A percentile compares a stretch with the other conserved stretches of the same genome.
Conservation (phyloP, 2,888 invertebrate genomes). For the Malthinus flaveolus region DNA sequence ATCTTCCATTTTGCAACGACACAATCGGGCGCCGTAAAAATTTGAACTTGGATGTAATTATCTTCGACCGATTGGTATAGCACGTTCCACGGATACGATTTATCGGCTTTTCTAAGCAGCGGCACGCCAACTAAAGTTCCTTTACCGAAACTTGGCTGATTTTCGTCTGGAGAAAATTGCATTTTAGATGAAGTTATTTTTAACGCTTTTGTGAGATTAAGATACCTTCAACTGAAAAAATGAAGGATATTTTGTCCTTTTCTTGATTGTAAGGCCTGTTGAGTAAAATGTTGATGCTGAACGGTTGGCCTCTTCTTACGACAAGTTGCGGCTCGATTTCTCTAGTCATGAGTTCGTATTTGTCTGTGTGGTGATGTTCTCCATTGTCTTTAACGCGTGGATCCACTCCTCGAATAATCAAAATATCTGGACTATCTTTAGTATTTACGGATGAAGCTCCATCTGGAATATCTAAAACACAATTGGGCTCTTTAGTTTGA, state of each 20-base stretch:
- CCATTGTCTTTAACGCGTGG: conserved; percentile 76
- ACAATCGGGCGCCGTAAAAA: conserved; percentile 72
- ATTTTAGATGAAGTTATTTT: neutral
- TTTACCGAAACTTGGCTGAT: conserved; percentile 78
- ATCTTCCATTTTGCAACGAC: conserved; percentile 83
- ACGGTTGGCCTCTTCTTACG: conserved; percentile 81
- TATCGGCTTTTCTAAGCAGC: conserved; percentile 65
- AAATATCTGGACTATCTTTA: conserved; percentile 52
- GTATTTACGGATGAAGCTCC: conserved; percentile 35
- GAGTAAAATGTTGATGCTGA: conserved; percentile 71
- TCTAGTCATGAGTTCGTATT: conserved; percentile 74
- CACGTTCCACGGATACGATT: conserved; percentile 73
- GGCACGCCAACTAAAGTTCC: conserved; percentile 78
- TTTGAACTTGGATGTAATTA: conserved; percentile 63
- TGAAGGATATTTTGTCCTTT: conserved; percentile 80
- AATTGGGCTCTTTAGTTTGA: neutral
- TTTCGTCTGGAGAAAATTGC: conserved; percentile 61
- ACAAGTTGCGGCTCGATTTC: conserved; percentile 65
- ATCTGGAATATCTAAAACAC: conserved; percentile 37
- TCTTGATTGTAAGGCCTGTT: conserved; percentile 74
- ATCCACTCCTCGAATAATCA: conserved; percentile 74
- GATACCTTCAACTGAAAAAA: conserved; percentile 76
- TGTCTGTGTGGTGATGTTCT: conserved; percentile 74
- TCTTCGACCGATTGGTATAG: conserved; percentile 69
- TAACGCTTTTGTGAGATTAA: neutral